Percentiles rank a stretch among this genome's conserved stretches.
phyloP scores from a whole-genome alignment of 2,797 vertebrate species.

The Menidia menidia region DNA sequence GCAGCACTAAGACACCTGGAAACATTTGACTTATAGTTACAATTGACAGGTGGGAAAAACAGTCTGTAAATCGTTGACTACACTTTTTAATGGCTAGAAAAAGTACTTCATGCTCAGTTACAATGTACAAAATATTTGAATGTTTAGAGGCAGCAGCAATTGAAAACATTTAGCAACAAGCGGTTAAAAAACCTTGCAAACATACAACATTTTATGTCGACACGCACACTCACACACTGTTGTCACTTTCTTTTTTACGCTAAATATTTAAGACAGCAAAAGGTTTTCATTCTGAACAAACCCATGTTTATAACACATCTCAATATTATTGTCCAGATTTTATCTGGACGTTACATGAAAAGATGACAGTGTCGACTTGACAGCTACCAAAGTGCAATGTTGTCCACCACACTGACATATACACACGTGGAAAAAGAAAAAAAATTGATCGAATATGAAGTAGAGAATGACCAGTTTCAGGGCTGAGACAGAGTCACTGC shows the following conservation, averaged over 20 bases:
- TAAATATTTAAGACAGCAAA: constrained; percentile 78
- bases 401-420: constrained; percentile 57
- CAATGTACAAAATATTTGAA: constrained; percentile 66
- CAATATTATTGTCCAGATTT: constrained; percentile 61
- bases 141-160: constrained; percentile 66
- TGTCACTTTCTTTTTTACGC: constrained; percentile 49
- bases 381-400: constrained; percentile 67
- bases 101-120: constrained; percentile 67
- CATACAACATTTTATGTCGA: constrained; percentile 60
- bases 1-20: constrained; percentile 16
- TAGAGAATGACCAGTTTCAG: constrained; percentile 36
- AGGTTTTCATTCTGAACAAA: constrained; percentile 73
- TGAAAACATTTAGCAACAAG: constrained; percentile 70
- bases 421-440: constrained; percentile 27
- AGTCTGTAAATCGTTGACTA: constrained; percentile 40
- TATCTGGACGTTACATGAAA: constrained; percentile 62
- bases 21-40: constrained; percentile 23
- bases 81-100: constrained; percentile 50
- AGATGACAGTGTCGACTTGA: constrained; percentile 71
- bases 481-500: constrained; percentile 29
- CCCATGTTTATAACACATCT: constrained; percentile 70
- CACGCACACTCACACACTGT: constrained; percentile 43
- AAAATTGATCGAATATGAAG: constrained; percentile 41
- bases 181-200: constrained; percentile 60
- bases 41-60: constrained; percentile 32